Evolutionary conservation across 2,888 invertebrate genomes (phyloP), one percentile per base, ranked within the genome.

Genomic region (Drosophila pegasa): DNA sequence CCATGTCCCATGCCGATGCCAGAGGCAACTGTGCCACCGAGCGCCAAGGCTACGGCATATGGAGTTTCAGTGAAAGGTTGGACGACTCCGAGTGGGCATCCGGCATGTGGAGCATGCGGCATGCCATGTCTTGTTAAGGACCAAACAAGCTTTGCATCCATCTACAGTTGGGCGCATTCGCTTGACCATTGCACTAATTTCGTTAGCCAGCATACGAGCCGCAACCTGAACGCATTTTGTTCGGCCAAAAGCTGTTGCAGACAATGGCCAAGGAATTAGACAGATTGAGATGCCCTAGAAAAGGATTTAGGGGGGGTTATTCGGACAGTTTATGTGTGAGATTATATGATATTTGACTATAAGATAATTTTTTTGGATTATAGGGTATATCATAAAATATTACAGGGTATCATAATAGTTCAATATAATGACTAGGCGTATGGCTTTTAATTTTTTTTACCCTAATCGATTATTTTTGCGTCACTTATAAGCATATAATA

Each of bases 41-140:
- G 25, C 74, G 47, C 87, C 89, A 87, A 89, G 89, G 89, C 89
- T 89, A 67, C 54, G 35, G 65, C 71, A 69, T 62, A 48, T 59
- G 55, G 20, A 41, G 35, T 56, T 33, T 35, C 50, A 75, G 90
- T 84, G 82, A 87, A 89, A 84, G 87, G 87, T 74, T 71, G 22
- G 31, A 10, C 16, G 22, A 16, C 16, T 25, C 33, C 43, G 16
- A 22, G 3, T 35, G 33, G 31, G 43, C 22, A 14, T 55, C 22
- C 33, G n/a, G 33, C 10, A 29, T 18, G 27, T 41, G 25, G n/a
- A 25, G 35, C 31, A 50, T 35, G 33, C 10, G 29, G 22, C 16
- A 22, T 33, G 35, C 43, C 14, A 14, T 35, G 33, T 18, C 33
- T 43, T 43, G 43, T 41, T 54, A 31, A 64, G 47, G 40, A 20